Evolutionary conservation across 1,140 invertebrate species (phyloP).

Genomic region (Druon quercuslanigerum): DNA sequence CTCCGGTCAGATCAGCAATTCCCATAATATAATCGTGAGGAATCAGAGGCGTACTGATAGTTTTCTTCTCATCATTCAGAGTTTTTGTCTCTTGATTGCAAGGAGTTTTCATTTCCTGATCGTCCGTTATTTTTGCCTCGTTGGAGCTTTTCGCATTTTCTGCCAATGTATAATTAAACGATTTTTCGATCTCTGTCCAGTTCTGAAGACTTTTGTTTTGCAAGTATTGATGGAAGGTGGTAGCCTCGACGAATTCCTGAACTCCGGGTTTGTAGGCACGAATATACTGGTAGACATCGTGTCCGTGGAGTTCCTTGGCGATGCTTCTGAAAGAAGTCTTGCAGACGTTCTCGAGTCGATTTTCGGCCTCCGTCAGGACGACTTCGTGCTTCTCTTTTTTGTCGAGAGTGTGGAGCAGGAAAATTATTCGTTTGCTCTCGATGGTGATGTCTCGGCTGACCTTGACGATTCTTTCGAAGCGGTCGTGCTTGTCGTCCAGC

Average conservation of each 20-base stretch:
- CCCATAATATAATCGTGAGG: slow-evolving; percentile 88
- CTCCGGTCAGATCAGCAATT: slow-evolving; percentile 91
- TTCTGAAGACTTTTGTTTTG: slow-evolving; percentile 67
- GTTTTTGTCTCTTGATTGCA: background rate
- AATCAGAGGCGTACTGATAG: slow-evolving; percentile 70
- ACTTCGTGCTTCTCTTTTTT: slow-evolving; percentile 78
- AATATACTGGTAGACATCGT: slow-evolving; percentile 85
- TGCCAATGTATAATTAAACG: slow-evolving; percentile 65
- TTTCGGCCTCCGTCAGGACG: slow-evolving; percentile 81
- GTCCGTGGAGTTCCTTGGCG: slow-evolving; percentile 82
- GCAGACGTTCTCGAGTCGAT: slow-evolving; percentile 79
- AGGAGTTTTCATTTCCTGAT: background rate
- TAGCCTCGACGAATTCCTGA: slow-evolving; percentile 92
- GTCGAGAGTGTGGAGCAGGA: slow-evolving; percentile 86
- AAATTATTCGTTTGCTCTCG: slow-evolving; percentile 93
- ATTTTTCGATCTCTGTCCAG: slow-evolving; percentile 74
- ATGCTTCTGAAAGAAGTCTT: slow-evolving; percentile 81
- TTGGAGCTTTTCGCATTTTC: slow-evolving; percentile 38
- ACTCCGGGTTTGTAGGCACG: slow-evolving; percentile 86
- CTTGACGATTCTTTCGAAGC: slow-evolving; percentile 90
- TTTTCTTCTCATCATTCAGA: slow-evolving; percentile 44
- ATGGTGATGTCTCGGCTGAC: slow-evolving; percentile 92
- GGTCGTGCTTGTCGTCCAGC: slow-evolving; percentile 88
- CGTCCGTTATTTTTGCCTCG: background rate
- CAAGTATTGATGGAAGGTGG: slow-evolving; percentile 85